These are phyloP conservation scores for Mechanitis mazaeus DNA, from an alignment of 2,888 invertebrate genomes.

Conservation along the genomic window DNA sequence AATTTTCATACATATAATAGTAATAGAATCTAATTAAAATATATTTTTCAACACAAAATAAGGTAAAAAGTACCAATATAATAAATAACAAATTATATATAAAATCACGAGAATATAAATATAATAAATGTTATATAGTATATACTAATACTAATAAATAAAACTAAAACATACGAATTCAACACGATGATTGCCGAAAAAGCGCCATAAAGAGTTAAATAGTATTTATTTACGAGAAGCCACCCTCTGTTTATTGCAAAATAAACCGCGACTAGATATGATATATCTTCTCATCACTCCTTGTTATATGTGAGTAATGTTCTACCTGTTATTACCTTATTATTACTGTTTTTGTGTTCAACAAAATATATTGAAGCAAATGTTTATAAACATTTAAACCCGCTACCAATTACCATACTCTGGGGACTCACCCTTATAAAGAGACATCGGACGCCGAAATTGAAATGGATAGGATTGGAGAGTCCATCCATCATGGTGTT, in stretches of 20 bases:
- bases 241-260: slow-evolving; percentile 67
- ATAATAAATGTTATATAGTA: no score
- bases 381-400: slow-evolving; percentile 30
- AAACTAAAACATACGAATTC: slow-evolving; percentile 13
- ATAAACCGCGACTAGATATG: slow-evolving; percentile 73
- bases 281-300: slow-evolving; percentile 72
- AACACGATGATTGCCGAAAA: slow-evolving; percentile 34
- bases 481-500: slow-evolving; percentile 70
- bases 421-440: slow-evolving; percentile 64
- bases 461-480: slow-evolving; percentile 73
- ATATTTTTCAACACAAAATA: no score
- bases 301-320: slow-evolving; percentile 69
- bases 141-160: no score
- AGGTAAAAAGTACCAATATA: no score
- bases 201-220: slow-evolving; percentile 58
- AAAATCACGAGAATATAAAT: no score
- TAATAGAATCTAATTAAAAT: no score
- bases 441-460: slow-evolving; percentile 57
- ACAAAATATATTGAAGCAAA: slow-evolving; percentile 19
- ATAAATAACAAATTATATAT: no score
- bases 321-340: slow-evolving; percentile 59
- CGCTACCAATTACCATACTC: slow-evolving; percentile 55
- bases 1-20: no score
- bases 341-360: slow-evolving; percentile 36
- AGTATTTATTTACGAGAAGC: slow-evolving; percentile 61